Evolutionary conservation across 2,113 vertebrate species (phyloP).

Genomic region (Mastomys natalensis): DNA sequence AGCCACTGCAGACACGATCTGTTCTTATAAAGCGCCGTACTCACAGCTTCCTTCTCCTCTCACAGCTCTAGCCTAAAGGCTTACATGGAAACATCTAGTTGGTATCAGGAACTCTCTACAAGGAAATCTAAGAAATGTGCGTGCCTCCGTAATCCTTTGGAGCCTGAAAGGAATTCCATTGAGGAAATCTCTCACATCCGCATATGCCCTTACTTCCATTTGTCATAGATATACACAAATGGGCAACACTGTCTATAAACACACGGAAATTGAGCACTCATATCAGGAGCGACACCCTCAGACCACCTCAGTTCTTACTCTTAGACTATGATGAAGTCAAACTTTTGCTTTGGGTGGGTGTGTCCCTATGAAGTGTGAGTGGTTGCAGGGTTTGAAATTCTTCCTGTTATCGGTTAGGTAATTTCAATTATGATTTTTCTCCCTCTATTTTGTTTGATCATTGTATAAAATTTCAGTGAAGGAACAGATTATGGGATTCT

Average conservation of each 20-base stretch:
- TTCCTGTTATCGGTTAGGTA: neutral
- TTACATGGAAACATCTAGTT: neutral
- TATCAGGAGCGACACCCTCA: neutral
- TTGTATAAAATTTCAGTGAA: neutral
- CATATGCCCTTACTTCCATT: neutral
- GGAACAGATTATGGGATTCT: neutral
- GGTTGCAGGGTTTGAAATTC: neutral
- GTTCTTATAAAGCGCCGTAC: neutral
- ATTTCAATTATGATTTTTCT: neutral
- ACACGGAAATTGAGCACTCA: neutral
- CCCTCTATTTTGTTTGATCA: neutral
- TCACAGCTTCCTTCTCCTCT: neutral
- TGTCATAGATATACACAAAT: neutral
- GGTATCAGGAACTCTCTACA: neutral
- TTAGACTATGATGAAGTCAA: neutral
- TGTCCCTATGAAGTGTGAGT: neutral
- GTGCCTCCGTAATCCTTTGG: neutral
- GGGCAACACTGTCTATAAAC: neutral
- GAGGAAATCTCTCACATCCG: neutral
- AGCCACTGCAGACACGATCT: neutral
- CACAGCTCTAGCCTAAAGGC: neutral
- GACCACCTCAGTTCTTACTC: neutral
- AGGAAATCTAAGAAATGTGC: neutral
- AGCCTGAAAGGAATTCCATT: neutral
- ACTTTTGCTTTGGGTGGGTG: neutral